Evolutionary conservation across 2,113 vertebrate genomes (phyloP), one percentile per base, ranked within the genome.

Genomic region (Hippocampus guttulatus): DNA sequence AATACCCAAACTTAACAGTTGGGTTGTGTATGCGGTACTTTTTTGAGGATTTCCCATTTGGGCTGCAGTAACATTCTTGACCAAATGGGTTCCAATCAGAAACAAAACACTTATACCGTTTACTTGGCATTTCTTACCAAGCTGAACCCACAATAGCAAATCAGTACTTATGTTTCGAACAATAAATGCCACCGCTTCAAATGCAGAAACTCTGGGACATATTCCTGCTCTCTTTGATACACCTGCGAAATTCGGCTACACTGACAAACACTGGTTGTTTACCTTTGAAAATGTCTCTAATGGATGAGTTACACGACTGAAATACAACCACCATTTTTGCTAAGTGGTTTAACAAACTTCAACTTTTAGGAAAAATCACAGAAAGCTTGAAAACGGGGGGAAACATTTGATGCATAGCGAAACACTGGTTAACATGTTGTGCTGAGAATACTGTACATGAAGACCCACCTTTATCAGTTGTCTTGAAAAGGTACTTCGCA

Each of bases 401-500:
- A 8, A 25, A 30, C 2, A 33, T 33, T 6, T 61, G 27, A 18
- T 61, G 30, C 27, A 61, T 33, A 33, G 23, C 58, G 16, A 60
- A 33, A 60, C 14, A 54, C 21, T n/a, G 0, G 23, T 30, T 58
- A 58, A 27, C 23, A 15, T 38, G 33, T 33, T 61, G 3, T 15
- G 40, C 63, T 45, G 1, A 6, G 58, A 27, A 67, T 40, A 27
- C 25, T 27, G 25, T 27, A 43, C 1, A 47, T 16, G 11, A 8
- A 67, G 21, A 82, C 89, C 65, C 82, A 93, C 92, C 92, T 92
- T 90, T 80, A 88, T 61, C 75, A 16, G 77, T 82, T 7, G 77
- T 87, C 78, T 86, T 87, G 84, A 78, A 45, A 71, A 81, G 79
- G 67, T 63, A 75, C 65, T 68, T 82, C 66, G 84, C 76, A 71